Evolutionary conservation across 2,888 invertebrate species (phyloP), one percentile per base, ranked within the genome.

Genomic region (Prosapia bicincta): DNA sequence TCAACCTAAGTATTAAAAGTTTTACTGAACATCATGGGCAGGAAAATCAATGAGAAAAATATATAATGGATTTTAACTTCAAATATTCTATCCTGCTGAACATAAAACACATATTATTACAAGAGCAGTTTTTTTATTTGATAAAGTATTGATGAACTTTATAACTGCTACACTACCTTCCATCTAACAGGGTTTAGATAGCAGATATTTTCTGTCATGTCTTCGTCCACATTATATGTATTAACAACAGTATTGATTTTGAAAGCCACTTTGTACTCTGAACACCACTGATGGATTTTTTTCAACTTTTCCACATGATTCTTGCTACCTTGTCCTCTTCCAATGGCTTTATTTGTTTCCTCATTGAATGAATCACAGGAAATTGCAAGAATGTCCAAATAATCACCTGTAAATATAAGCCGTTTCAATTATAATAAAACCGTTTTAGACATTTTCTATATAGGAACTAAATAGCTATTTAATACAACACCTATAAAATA

Each of bases 241-340:
- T 87, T 87, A 1, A 88, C 85, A n/a, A 88, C 88, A 3, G 87
- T 86, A 79, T 88, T 88, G 24, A 88, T 83, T 82, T 88, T 88
- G 80, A 87, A 87, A 0, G 86, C 83, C 5, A 87, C 85, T 76
- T 85, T 81, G 80, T 86, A 86, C 71, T 84, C 79, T 0, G 77
- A 73, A 79, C 87, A 87, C 85, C 86, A 87, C 24, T 84, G 80
- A 66, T 84, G 81, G 24, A 87, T 85, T 78, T 82, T 81, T 66
- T 82, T 78, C 43, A 88, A 79, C 78, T 85, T 84, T 54, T 84
- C 82, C 13, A 87, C 79, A 77, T 87, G 88, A 74, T 83, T 83
- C 26, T 81, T 81, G 9, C 71, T 30, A 7, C 84, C 83, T 81
- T 85, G 85, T 28, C 84, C 84, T 75, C 88, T 81, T 20, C 88